Conservation (phyloP, 2,888 invertebrate species). For the Nezara viridula region DNA sequence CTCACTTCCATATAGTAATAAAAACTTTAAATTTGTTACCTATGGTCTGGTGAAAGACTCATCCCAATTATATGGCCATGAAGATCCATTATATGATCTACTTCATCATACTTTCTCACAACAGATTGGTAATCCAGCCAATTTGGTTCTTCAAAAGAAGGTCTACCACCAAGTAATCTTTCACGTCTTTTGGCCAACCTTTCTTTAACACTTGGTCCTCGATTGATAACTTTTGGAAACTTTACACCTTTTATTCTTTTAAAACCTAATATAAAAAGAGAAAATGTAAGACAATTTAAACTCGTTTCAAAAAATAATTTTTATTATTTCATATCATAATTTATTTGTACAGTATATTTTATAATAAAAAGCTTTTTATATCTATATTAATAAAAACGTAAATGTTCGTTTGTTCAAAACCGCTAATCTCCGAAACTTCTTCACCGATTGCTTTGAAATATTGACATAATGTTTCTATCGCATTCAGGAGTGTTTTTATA, state of each 20-base stretch:
- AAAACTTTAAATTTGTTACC: constrained; percentile 69
- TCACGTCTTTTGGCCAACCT: constrained; percentile 74
- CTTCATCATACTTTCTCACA: constrained; percentile 78
- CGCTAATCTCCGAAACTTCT: no score
- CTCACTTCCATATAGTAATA: no score
- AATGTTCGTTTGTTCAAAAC: no score
- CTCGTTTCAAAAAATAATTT: no score
- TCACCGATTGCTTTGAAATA: no score
- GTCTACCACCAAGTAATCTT: constrained; percentile 14
- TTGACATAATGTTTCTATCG: no score
- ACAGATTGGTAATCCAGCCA: constrained; percentile 69
- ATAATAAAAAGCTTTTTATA: no score
- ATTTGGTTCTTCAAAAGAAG: constrained; percentile 45
- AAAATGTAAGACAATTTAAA: neutral
- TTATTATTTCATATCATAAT: no score
- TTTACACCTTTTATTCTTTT: constrained; percentile 80
- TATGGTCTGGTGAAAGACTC: constrained; percentile 86
- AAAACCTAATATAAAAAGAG: constrained; percentile 70
- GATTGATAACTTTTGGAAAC: constrained; percentile 78
- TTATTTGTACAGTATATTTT: no score
- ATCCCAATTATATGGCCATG: constrained; percentile 91
- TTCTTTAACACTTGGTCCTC: constrained; percentile 78
- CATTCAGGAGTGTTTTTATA: no score
- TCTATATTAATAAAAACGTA: no score
- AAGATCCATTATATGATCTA: constrained; percentile 85